These are phyloP conservation scores for Zonitis immaculata DNA, from an alignment of 2,888 invertebrate genomes.

Conservation along the genomic window DNA sequence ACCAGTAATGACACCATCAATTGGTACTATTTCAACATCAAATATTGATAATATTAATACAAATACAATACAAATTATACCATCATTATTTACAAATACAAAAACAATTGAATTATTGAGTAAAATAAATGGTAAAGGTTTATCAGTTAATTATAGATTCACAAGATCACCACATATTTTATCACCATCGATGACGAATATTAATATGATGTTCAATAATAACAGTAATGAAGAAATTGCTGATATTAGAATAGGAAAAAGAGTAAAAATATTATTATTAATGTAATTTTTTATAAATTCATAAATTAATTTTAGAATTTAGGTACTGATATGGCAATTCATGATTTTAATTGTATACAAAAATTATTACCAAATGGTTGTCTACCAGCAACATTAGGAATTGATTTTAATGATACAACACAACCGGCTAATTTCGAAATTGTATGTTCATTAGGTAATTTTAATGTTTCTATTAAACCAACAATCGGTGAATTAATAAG, in stretches of 20 bases:
- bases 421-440: conserved; percentile 82
- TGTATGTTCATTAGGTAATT: conserved; percentile 57
- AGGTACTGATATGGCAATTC: conserved; percentile 66
- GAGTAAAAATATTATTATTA: conserved; percentile 51
- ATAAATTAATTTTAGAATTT: conserved; percentile 55
- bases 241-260: conserved; percentile 66
- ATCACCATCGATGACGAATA: conserved; percentile 74
- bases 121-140: conserved; percentile 66
- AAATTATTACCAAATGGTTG: conserved; percentile 60
- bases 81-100: conserved; percentile 57
- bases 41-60: conserved; percentile 26
- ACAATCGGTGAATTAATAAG: conserved; percentile 84
- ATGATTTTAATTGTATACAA: conserved; percentile 68
- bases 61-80: conserved; percentile 55
- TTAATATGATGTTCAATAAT: conserved; percentile 78
- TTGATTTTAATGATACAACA: conserved; percentile 91
- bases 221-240: conserved; percentile 59
- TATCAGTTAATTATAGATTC: conserved; percentile 63
- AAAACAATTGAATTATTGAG: conserved; percentile 63
- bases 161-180: conserved; percentile 76
- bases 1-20: conserved; percentile 78
- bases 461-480: conserved; percentile 65
- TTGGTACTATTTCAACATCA: conserved; percentile 73
- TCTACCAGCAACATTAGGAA: conserved; percentile 68
- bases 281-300: too few species aligned